Conservation (phyloP, 2,888 invertebrate genomes). For the Chironomus riparius region DNA sequence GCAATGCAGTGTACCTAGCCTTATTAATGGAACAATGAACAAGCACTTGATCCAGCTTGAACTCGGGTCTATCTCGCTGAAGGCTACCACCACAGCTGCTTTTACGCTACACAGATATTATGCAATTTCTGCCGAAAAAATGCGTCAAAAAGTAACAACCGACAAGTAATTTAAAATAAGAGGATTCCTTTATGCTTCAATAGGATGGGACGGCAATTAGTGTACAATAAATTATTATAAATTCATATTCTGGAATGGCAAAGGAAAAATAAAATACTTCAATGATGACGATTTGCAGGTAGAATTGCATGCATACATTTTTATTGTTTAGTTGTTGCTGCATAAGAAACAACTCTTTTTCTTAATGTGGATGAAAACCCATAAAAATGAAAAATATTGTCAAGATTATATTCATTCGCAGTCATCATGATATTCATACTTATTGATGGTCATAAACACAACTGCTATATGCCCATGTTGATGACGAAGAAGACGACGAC, state of each 20-base stretch:
- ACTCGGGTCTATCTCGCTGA: too few species aligned
- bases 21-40: too few species aligned
- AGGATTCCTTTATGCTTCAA: neutral
- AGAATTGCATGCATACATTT: neutral
- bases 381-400: neutral
- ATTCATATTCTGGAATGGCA: neutral
- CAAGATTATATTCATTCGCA: neutral
- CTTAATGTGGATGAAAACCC: too few species aligned
- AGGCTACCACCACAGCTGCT: too few species aligned
- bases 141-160: neutral
- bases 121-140: neutral
- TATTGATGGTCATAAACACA: neutral
- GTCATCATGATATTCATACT: neutral
- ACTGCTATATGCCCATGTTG: too few species aligned
- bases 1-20: too few species aligned
- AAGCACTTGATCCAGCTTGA: too few species aligned
- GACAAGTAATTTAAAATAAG: too few species aligned
- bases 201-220: constrained; percentile 2
- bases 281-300: neutral
- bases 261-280: neutral
- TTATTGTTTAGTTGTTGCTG: neutral
- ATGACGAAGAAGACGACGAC: neutral
- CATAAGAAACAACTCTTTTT: too few species aligned
- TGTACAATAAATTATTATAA: constrained; percentile 1
- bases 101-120: too few species aligned